phyloP scores from a whole-genome alignment of 2,113 vertebrate species.

The Grantiella picta region DNA sequence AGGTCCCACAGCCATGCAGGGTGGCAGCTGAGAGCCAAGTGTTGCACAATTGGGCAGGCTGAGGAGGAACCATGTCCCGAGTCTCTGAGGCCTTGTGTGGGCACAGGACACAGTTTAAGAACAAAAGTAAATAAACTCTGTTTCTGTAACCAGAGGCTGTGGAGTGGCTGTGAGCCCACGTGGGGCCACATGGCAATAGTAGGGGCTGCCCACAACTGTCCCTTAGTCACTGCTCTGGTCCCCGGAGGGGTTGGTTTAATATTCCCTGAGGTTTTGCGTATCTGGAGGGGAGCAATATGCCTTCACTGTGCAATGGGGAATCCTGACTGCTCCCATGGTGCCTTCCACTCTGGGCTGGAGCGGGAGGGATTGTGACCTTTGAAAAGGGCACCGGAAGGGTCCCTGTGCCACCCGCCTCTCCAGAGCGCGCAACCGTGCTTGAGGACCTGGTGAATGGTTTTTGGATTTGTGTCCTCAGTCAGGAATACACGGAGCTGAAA shows the following conservation, averaged over 20 bases:
- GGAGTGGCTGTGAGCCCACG: not conserved
- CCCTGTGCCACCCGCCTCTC: not conserved
- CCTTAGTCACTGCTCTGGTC: not conserved
- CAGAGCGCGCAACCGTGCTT: rapidly evolving
- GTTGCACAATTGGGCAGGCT: not conserved
- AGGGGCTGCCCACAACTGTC: not conserved
- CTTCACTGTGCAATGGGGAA: not conserved
- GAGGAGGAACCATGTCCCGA: not conserved
- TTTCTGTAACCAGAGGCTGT: not conserved
- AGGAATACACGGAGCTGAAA: rapidly evolving
- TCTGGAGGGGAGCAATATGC: not conserved
- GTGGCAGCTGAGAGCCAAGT: not conserved
- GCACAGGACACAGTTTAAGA: not conserved
- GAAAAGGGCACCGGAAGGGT: not conserved
- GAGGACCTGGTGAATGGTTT: not conserved
- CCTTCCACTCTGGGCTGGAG: not conserved
- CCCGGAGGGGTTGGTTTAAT: not conserved
- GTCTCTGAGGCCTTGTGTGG: not conserved
- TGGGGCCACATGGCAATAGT: rapidly evolving
- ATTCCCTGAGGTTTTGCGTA: not conserved
- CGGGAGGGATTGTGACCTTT: not conserved
- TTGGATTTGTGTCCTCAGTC: not conserved
- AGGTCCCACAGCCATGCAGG: not conserved
- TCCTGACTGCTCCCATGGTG: not conserved
- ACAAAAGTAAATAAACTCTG: not conserved